Conservation (phyloP, 2,113 vertebrate species). For the Petrocephalus zakoni region DNA sequence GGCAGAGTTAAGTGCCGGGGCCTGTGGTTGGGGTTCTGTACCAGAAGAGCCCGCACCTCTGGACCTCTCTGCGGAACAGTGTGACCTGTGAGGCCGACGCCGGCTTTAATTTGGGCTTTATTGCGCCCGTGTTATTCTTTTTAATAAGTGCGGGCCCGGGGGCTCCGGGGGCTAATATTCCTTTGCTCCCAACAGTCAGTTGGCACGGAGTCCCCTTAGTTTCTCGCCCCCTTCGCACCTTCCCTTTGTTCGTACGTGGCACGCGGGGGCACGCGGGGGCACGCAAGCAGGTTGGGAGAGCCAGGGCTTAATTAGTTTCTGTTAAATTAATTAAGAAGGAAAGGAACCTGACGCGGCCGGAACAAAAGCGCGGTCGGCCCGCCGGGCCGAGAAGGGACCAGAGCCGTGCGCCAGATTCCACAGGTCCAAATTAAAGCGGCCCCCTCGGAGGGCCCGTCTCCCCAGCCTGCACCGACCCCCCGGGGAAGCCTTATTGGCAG, state of each 20-base stretch:
- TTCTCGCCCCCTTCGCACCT: conserved; percentile 55
- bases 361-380: conserved; percentile 60
- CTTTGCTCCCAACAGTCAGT: conserved; percentile 67
- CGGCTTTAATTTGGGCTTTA: conserved; percentile 52
- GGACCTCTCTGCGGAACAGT: conserved; percentile 53
- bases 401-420: conserved; percentile 52
- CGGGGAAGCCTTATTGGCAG: conserved; percentile 56
- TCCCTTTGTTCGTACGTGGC: conserved; percentile 53
- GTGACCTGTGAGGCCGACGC: conserved; percentile 48
- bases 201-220: conserved; percentile 67
- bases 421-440: conserved; percentile 67
- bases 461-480: conserved; percentile 45
- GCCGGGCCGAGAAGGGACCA: conserved; percentile 43
- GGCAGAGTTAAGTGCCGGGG: conserved; percentile 57
- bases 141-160: conserved; percentile 53
- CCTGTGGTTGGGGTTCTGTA: conserved; percentile 43
- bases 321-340: conserved; percentile 68
- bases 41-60: conserved; percentile 45
- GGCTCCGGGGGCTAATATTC: conserved; percentile 64
- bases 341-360: conserved; percentile 61
- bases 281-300: conserved; percentile 52
- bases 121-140: conserved; percentile 56
- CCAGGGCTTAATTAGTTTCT: conserved; percentile 71
- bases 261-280: conserved; percentile 46
- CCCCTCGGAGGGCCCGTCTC: conserved; percentile 47